Conservation (phyloP, 1,140 invertebrate species). For the Penaeus chinensis region DNA sequence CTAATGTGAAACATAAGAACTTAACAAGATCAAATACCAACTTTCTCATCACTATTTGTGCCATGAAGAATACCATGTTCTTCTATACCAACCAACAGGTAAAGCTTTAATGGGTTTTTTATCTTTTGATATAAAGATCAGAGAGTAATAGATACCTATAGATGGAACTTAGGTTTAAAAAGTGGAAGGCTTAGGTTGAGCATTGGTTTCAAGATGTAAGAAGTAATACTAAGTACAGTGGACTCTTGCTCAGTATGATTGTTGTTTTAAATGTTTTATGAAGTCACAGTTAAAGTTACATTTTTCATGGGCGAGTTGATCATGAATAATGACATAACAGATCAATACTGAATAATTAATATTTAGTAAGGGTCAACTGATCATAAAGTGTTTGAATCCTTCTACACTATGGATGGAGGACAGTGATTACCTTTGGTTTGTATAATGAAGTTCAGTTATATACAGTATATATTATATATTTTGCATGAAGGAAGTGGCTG, state of each 20-base stretch:
- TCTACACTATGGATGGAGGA: too few species aligned
- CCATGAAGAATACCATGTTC: constrained; percentile 60
- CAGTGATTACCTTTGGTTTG: too few species aligned
- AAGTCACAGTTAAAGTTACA: too few species aligned
- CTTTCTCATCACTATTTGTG: constrained; percentile 57
- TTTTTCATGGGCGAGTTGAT: too few species aligned
- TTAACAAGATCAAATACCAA: constrained; percentile 47
- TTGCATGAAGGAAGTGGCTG: too few species aligned
- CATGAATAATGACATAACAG: too few species aligned
- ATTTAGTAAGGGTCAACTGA: too few species aligned
- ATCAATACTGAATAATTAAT: too few species aligned
- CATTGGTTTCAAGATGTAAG: constrained; percentile 10
- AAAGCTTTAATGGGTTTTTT: constrained; percentile 43
- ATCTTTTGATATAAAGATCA: background rate
- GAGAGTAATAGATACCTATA: background rate
- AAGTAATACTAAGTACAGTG: constrained; percentile 21
- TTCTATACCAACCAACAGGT: constrained; percentile 56
- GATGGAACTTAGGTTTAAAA: constrained; percentile 27
- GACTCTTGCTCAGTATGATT: constrained; percentile 22
- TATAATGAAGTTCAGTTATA: too few species aligned
- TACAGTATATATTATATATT: too few species aligned
- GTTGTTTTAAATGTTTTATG: background rate
- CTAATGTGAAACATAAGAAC: constrained; percentile 54
- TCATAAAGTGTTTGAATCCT: too few species aligned
- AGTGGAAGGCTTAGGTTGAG: constrained; percentile 38